Evolutionary conservation across 2,113 vertebrate species (phyloP).

Genomic region (Vombatus ursinus): DNA sequence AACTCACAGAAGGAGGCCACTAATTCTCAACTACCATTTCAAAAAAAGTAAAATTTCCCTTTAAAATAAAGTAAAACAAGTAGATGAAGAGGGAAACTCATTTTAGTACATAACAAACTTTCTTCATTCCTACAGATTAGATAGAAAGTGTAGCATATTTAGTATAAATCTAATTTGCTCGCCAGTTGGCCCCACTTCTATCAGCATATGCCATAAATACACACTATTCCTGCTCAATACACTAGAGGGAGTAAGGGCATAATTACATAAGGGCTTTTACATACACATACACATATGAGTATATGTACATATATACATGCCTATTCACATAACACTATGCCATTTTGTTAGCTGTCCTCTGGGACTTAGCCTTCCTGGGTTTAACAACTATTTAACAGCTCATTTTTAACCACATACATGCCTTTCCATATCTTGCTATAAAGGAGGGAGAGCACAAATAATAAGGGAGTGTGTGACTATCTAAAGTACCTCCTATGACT

Average conservation of each 20-base stretch:
- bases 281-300: neutral
- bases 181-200: neutral
- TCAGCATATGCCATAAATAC: conserved; percentile 62
- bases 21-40: neutral
- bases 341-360: neutral
- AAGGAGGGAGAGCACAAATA: neutral
- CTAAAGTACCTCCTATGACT: neutral
- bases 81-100: neutral
- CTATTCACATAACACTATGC: neutral
- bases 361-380: neutral
- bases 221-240: conserved; percentile 58
- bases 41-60: neutral
- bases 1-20: neutral
- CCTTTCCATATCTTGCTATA: neutral
- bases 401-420: neutral
- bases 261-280: conserved; percentile 74
- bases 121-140: neutral
- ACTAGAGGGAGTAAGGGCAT: conserved; percentile 81
- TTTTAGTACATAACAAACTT: neutral
- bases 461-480: neutral
- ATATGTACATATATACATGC: neutral
- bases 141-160: neutral
- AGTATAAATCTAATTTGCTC: neutral
- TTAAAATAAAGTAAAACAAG: conserved; percentile 30
- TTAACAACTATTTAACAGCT: neutral